These are phyloP conservation scores for Synanthedon tipuliformis DNA, from an alignment of 2,888 invertebrate species.

Conservation along the genomic window DNA sequence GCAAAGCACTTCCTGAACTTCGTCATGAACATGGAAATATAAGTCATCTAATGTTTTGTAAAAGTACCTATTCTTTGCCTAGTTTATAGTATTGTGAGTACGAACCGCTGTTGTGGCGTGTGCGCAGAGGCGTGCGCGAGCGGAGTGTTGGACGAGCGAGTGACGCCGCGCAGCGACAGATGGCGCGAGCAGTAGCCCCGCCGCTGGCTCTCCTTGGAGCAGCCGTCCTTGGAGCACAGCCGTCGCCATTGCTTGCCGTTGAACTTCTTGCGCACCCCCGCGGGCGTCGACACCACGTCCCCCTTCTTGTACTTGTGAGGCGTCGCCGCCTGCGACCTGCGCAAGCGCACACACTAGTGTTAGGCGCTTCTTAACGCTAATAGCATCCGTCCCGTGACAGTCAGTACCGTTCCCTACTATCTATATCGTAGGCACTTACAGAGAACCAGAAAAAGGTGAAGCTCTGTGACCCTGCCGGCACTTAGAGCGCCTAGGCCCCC, in stretches of 20 bases:
- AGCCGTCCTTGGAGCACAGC: conserved; percentile 94
- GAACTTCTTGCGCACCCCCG: conserved; percentile 98
- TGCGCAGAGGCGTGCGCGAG: conserved; percentile 50
- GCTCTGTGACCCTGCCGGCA: too few relatives aligned
- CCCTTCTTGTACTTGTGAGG: conserved; percentile 98
- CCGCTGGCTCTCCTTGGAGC: conserved; percentile 94
- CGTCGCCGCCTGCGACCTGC: conserved; percentile 89
- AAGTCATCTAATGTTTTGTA: too few relatives aligned
- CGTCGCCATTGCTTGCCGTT: conserved; percentile 99
- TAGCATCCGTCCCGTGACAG: too few relatives aligned
- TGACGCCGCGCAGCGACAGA: conserved; percentile 85
- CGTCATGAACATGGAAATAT: too few relatives aligned
- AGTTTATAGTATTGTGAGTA: background rate
- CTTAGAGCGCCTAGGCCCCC: too few relatives aligned
- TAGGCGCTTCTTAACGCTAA: too few relatives aligned
- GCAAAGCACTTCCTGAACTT: too few relatives aligned
- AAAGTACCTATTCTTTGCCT: too few relatives aligned
- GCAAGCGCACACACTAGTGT: too few relatives aligned
- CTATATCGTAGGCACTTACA: too few relatives aligned
- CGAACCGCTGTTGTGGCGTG: conserved; percentile 58
- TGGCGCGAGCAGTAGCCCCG: conserved; percentile 97
- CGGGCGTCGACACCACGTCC: conserved; percentile 93
- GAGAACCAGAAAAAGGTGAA: too few relatives aligned
- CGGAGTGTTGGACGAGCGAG: conserved; percentile 57
- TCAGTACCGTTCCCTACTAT: too few relatives aligned